These are phyloP conservation scores for Acleris holmiana DNA, from an alignment of 2,888 invertebrate genomes.

Conservation along the genomic window DNA sequence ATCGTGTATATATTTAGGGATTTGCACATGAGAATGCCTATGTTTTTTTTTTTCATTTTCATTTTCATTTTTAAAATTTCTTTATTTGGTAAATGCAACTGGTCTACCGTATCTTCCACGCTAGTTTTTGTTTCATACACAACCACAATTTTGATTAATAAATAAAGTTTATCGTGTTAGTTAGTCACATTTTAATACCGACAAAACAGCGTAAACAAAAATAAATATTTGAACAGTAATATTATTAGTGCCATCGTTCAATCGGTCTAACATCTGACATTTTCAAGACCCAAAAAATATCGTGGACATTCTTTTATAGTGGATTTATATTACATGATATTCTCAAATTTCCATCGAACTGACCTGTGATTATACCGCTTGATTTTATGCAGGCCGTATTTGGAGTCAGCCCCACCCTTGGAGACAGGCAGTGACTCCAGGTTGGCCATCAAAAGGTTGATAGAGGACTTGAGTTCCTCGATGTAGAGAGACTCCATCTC, in stretches of 20 bases:
- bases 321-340: neutral
- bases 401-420: constrained; percentile 98
- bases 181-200: no score
- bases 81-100: no score
- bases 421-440: constrained; percentile 99
- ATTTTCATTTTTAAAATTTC: no score
- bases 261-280: neutral
- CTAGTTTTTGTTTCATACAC: no score
- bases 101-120: no score
- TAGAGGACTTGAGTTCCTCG: constrained; percentile 98
- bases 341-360: constrained; percentile 52
- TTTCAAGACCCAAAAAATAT: neutral
- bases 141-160: no score
- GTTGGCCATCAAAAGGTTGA: constrained; percentile 99
- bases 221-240: no score
- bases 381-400: constrained; percentile 98
- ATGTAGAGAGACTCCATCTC: constrained; percentile 99
- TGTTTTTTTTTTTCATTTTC: no score
- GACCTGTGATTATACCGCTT: constrained; percentile 99
- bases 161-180: no score
- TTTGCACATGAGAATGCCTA: no score
- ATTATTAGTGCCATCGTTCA: no score
- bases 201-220: neutral
- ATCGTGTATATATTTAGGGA: no score
- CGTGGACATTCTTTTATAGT: constrained; percentile 1